Conservation (phyloP, 1,140 invertebrate genomes). For the Scaptomyza pallida region DNA sequence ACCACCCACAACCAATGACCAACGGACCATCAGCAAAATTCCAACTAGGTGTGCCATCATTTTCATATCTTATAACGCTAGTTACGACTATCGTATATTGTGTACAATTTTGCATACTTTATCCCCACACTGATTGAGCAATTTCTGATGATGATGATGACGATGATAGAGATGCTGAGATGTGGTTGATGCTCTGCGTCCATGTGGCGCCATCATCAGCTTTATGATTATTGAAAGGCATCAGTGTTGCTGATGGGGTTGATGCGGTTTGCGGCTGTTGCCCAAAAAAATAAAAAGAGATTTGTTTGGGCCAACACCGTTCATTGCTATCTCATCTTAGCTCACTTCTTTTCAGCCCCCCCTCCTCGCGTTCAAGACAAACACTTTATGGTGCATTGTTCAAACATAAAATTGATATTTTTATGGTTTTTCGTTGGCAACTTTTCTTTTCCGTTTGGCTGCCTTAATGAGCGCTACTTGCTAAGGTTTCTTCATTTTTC, state of each 20-base stretch:
- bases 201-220: conserved; percentile 39
- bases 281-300: conserved; percentile 4
- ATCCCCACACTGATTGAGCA: conserved; percentile 54
- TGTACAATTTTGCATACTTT: conserved; percentile 49
- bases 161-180: conserved; percentile 16
- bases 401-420: conserved; percentile 70
- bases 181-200: background rate
- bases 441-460: conserved; percentile 26
- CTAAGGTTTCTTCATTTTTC: conserved; percentile 11
- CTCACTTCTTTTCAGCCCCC: background rate
- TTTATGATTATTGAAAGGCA: conserved; percentile 60
- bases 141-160: conserved; percentile 53
- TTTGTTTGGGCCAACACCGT: conserved; percentile 19
- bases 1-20: conserved; percentile 7
- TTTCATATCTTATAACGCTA: conserved; percentile 65
- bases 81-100: conserved; percentile 40
- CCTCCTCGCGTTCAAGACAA: background rate
- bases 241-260: conserved; percentile 24
- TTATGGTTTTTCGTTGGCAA: conserved; percentile 44
- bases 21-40: conserved; percentile 9
- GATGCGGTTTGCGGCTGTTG: conserved; percentile 7
- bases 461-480: conserved; percentile 32
- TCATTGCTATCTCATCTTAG: conserved; percentile 43
- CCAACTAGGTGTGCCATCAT: conserved; percentile 61
- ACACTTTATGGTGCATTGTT: conserved; percentile 60